These are phyloP conservation scores for Mus minutoides DNA, from an alignment of 2,797 vertebrate genomes.

Conservation along the genomic window DNA sequence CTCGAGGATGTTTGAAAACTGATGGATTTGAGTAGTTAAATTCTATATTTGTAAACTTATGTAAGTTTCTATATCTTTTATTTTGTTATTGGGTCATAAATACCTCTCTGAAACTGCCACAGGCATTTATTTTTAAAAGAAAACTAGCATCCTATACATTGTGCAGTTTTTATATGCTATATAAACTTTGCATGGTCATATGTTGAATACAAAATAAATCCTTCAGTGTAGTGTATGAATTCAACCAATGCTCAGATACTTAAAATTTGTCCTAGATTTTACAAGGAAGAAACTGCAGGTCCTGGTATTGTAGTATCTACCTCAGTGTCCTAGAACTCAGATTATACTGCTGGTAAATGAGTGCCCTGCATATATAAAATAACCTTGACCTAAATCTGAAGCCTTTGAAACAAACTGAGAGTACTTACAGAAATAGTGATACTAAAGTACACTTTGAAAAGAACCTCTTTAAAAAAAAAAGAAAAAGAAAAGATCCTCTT, in stretches of 20 bases:
- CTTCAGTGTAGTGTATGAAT: neutral
- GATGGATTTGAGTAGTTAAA: neutral
- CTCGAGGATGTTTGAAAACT: neutral
- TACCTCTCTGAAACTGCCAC: neutral
- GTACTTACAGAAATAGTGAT: neutral
- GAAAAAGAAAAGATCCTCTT: conserved; percentile 16
- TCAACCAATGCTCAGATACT: neutral
- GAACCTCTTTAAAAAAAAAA: too few relatives aligned
- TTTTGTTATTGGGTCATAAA: neutral
- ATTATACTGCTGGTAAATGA: neutral
- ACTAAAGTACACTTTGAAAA: conserved; percentile 37
- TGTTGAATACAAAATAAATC: conserved; percentile 17
- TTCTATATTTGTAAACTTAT: conserved; percentile 23
- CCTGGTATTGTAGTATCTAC: neutral
- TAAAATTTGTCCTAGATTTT: conserved; percentile 32
- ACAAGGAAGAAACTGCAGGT: neutral
- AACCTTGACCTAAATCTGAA: conserved; percentile 56
- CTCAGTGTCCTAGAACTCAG: neutral
- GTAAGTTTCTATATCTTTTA: neutral
- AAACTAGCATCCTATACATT: neutral
- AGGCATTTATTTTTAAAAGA: neutral
- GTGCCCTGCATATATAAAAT: neutral
- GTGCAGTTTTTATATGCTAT: neutral
- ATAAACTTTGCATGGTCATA: neutral
- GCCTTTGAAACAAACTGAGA: conserved; percentile 36